A percentile compares a stretch with the other conserved stretches of the same genome.
Evolutionary conservation across 2,797 vertebrate genomes (phyloP).

Genomic region (Lagorchestes hirsutus): DNA sequence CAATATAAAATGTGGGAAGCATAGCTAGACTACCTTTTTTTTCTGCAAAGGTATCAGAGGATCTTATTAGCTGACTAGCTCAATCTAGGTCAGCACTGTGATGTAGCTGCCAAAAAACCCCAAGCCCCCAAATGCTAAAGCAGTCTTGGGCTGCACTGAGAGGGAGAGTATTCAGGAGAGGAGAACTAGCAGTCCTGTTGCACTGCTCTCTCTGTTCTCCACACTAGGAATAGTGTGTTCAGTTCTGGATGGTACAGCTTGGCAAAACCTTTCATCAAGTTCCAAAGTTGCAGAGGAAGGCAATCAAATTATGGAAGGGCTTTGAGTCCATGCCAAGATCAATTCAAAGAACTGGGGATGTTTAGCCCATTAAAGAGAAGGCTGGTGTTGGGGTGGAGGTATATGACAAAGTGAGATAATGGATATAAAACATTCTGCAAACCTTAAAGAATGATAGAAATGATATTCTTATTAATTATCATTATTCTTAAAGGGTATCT

Average conservation of each 20-base stretch:
- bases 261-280: background rate
- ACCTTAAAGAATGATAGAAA: background rate
- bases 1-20: background rate
- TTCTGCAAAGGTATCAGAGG: background rate
- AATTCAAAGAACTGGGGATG: background rate
- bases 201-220: background rate
- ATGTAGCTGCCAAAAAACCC: background rate
- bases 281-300: background rate
- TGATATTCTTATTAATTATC: background rate
- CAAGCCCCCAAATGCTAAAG: background rate
- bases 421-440: background rate
- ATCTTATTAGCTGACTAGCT: background rate
- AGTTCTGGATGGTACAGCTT: background rate
- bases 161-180: background rate
- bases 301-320: background rate
- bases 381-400: background rate
- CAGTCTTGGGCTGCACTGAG: background rate
- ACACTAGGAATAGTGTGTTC: background rate
- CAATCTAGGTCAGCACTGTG: background rate
- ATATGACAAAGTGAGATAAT: background rate
- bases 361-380: background rate
- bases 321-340: background rate
- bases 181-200: background rate
- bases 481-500: background rate
- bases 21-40: background rate